These are phyloP conservation scores for Psylliodes chrysocephalus DNA, from an alignment of 2,888 invertebrate species.

Conservation along the genomic window DNA sequence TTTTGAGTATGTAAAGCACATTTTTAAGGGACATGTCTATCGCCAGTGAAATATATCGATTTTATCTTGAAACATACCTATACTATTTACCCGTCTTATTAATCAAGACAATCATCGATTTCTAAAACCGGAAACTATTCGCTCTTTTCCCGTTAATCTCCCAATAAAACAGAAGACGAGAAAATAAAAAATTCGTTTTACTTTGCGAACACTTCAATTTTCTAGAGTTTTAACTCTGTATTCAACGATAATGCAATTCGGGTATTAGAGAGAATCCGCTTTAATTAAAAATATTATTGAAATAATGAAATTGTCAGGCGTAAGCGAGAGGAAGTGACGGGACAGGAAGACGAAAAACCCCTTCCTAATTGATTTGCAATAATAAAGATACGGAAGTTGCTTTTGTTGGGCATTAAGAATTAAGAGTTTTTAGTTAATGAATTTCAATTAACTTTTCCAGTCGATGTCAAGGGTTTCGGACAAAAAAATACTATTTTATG, in stretches of 20 bases:
- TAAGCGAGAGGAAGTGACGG: background rate
- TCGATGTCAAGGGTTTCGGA: no score
- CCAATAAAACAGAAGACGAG: background rate
- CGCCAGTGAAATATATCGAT: no score
- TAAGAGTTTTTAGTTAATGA: no score
- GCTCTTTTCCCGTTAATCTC: slow-evolving; percentile 41
- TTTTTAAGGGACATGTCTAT: no score
- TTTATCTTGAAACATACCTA: no score
- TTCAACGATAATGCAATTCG: slow-evolving; percentile 33
- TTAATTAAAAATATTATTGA: slow-evolving; percentile 40
- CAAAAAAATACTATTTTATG: no score
- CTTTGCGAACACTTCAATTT: slow-evolving; percentile 27
- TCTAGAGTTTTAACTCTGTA: slow-evolving; percentile 28
- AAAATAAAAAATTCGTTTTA: slow-evolving; percentile 32
- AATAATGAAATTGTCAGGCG: slow-evolving; percentile 33
- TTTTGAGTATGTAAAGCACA: no score
- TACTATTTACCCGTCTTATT: no score
- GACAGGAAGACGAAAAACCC: background rate
- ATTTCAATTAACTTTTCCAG: no score
- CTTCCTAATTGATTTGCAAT: slow-evolving; percentile 12
- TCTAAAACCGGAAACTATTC: slow-evolving; percentile 35
- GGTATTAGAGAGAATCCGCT: slow-evolving; percentile 30
- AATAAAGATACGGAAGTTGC: slow-evolving; percentile 8
- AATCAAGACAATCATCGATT: no score
- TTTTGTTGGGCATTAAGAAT: background rate